Evolutionary conservation across 37 sponge, comb jelly and placozoan genomes (phyloP), one percentile per base, ranked within the genome.

Genomic region (Halichondria panicea): DNA sequence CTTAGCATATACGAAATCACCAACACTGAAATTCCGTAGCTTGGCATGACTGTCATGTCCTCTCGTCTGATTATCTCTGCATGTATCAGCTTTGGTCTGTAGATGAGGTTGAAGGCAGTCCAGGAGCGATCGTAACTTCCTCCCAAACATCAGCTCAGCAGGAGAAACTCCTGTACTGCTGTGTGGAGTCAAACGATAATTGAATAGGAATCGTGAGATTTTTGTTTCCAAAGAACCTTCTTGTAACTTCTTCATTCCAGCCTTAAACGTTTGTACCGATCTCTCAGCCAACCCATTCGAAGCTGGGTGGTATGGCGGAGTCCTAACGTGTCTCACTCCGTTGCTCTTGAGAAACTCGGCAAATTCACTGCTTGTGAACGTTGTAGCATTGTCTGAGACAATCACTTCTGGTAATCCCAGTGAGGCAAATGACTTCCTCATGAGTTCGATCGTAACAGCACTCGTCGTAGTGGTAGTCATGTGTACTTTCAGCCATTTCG

Each of bases 401-500:
- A 81, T 46, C 36, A 70, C 71, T 40, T 81, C 66, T 5, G 82
- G 82, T 21, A 87, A 45, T 6, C 82, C 82, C 37, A 70, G 25
- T 41, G 61, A 22, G 28, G 82, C 43, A 68, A 87, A 81, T 25
- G 62, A 33, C 59, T 56, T 19, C 38, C 82, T 45, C 36, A 88
- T 36, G 1, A 75, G 66, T 32, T 75, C 72, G 19, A 75, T 54
- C 19, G 82, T 87, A 40, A 69, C 75, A 32, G 24, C 22, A 18
- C 61, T 73, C 24, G 80, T 79, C 33, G 80, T 79, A 35, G 67
- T 30, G 2, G 55, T 37, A 78, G 82, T 88, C 33, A 66, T 56
- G 27, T 53, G 28, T 11, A 82, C 77, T 58, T 87, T 70, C n/a
- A 81, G 87, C 81, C 81, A 81, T 37, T 87, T 87, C 3, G 81